Evolutionary conservation across 2,113 vertebrate species (phyloP), one percentile per base, ranked within the genome.

Genomic region (Cranoglanis bouderius): DNA sequence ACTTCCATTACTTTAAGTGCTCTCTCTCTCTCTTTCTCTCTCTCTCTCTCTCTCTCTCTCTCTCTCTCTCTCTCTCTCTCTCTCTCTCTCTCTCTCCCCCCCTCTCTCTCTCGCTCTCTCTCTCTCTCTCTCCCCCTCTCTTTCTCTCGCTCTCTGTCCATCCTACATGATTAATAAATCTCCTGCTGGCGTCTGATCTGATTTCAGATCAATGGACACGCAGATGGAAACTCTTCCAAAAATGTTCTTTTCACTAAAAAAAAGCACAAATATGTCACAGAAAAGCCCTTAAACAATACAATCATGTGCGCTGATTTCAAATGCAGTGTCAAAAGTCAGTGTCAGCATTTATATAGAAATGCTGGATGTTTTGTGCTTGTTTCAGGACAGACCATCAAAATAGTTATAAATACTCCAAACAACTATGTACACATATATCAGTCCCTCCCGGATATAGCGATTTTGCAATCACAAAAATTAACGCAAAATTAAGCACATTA

Each of bases 1-100:
- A 87, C 70, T 43, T 89, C 88, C 82, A 87, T 89, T 89, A 85
- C 88, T 91, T 87, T 89, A 89, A 89, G 90, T 90, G 84, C 80
- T 63, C 38, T 75, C n/a, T 67, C 67, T 61, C n/a, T 57, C 46
- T 5, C 46, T 43, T 18, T 81, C 77, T 40, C 38, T 70, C 65
- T 74, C 67, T 53, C 19, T 85, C 63, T 53, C 77, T 84, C 19
- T 78, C 40, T 51, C 32, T 83, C 85, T 84, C 70, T 67, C 19
- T 84, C 83, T 24, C 29, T 67, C 82, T 85, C 59, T 38, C 49
- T 51, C 75, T 18, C 35, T 38, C 32, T 70, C 80, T 63, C 38
- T 75, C n/a, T 67, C 67, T 61, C n/a, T 57, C 46, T 5, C 46
- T 43, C 29, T 81, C 77, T 40, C 38, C 55, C 65, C 57, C 67